Conservation (phyloP, 2,113 vertebrate genomes). For the Rhizomys pruinosus region DNA sequence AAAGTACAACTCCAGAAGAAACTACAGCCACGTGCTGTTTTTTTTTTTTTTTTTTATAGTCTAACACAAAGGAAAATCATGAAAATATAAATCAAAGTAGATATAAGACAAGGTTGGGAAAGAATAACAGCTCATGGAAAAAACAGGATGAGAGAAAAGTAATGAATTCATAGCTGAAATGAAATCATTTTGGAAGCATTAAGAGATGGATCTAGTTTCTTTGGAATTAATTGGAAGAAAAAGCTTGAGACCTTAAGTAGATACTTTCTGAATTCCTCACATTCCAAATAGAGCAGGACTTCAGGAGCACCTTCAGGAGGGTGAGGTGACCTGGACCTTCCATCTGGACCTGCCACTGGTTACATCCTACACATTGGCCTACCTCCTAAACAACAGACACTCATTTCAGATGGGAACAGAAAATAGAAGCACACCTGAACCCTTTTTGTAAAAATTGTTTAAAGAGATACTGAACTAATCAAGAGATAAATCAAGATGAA, state of each 20-base stretch:
- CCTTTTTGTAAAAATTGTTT: neutral
- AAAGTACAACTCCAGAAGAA: neutral
- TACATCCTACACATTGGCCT: neutral
- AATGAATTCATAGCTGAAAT: neutral
- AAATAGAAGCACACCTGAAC: neutral
- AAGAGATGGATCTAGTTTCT: neutral
- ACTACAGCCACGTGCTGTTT: neutral
- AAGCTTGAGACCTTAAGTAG: neutral
- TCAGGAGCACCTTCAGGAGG: neutral
- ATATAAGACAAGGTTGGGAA: neutral
- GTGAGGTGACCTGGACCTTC: fast-evolving
- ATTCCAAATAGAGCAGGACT: no score
- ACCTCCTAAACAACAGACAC: neutral
- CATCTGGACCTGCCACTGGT: fast-evolving
- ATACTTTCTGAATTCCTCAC: neutral
- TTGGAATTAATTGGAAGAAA: neutral
- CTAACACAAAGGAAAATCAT: neutral
- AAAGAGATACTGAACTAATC: neutral
- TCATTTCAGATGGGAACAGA: neutral
- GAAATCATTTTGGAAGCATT: neutral
- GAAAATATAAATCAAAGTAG: neutral
- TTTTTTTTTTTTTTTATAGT: neutral
- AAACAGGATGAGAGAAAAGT: neutral
- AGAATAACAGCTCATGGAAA: neutral
- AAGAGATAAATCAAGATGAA: neutral